Evolutionary conservation across 2,797 vertebrate genomes (phyloP), one percentile per base, ranked within the genome.

Genomic region (Silurus lanzhouensis): DNA sequence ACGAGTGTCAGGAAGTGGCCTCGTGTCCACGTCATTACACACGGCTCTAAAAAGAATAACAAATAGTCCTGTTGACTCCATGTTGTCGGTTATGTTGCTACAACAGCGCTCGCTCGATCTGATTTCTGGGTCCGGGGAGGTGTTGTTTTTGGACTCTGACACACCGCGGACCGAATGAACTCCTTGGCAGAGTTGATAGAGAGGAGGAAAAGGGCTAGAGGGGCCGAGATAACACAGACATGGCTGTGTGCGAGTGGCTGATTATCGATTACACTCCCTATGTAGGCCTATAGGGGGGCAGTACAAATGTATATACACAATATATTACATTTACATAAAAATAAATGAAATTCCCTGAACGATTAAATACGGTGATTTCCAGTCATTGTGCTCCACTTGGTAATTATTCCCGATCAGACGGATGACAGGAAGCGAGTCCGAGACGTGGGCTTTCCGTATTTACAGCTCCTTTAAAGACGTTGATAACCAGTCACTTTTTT

Each of bases 381-480:
- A 52, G 48, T 64, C 19, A 79, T 61, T 25, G 78, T 77, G 17
- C 58, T 55, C 6, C 7, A 44, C 13, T 48, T 12, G 1, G 20
- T 46, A 8, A 20, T 38, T 77, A 57, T 76, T 76, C 1, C 52
- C 2, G 13, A 22, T 46, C 61, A 66, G 70, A 88, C 55, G 52
- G 86, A 83, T 64, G 85, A 81, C 70, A 85, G 88, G 88, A 89
- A 88, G 81, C 52, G 81, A 55, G 87, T 85, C 81, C 4, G 38
- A 84, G 85, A 89, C 17, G 19, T 46, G 17, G 7, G 19, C 83
- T 87, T 60, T 89, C 88, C 85, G 86, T 87, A 48, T 89, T 88
- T 87, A 88, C 87, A 9, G 68, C 77, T 60, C n/a, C 31, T 22
- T 84, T 84, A 66, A 55, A 52, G 72, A 76, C 55, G 70, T 10